These are phyloP conservation scores for Brachionus paranguensis DNA, from an alignment of 1,140 invertebrate species.

Conservation along the genomic window DNA sequence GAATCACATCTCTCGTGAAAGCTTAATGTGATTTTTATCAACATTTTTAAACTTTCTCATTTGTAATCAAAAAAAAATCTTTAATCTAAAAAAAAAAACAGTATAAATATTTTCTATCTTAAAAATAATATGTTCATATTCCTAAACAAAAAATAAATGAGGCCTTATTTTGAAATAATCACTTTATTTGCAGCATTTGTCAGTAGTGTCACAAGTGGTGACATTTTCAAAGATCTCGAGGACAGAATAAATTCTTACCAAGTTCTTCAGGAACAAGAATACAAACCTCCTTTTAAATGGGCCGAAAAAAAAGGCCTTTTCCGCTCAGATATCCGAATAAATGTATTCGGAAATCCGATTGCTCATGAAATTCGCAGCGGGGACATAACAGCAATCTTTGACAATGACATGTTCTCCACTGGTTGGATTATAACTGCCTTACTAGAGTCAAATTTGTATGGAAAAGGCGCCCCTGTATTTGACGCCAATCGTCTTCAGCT, in stretches of 20 bases:
- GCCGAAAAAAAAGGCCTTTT: constrained; percentile 44
- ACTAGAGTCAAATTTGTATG: constrained; percentile 44
- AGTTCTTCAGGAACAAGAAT: constrained; percentile 41
- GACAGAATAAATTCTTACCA: constrained; percentile 40
- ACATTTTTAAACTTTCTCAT: neutral
- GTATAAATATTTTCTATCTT: neutral
- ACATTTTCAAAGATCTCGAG: neutral
- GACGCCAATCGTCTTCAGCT: constrained; percentile 42
- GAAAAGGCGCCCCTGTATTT: constrained; percentile 41
- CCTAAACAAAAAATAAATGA: neutral
- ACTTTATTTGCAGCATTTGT: neutral
- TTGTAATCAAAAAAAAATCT: neutral
- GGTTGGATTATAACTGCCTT: constrained; percentile 45
- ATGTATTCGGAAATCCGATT: constrained; percentile 44
- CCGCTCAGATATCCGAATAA: constrained; percentile 44
- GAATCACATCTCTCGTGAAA: neutral
- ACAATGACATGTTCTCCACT: constrained; percentile 49
- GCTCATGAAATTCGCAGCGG: constrained; percentile 40
- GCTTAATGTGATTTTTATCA: neutral
- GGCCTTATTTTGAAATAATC: neutral
- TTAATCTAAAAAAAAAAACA: neutral
- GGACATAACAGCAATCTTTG: constrained; percentile 43
- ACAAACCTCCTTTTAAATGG: constrained; percentile 43
- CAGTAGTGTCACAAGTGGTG: neutral
- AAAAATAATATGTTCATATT: neutral